phyloP scores from a whole-genome alignment of 2,888 invertebrate genomes.

The Cyclophora punctaria region DNA sequence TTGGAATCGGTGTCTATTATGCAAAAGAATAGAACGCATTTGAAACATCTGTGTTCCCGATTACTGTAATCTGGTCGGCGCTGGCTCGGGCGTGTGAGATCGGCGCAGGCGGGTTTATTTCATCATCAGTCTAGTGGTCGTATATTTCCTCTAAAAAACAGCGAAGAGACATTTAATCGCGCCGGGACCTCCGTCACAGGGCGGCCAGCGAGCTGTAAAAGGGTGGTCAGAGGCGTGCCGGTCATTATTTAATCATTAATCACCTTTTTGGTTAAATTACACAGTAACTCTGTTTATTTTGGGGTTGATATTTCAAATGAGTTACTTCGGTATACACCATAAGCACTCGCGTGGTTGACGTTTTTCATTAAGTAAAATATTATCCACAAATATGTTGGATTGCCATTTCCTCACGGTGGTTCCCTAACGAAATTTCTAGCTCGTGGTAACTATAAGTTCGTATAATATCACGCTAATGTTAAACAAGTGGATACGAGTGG shows the following conservation, averaged over 20 bases:
- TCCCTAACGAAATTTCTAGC: too few species aligned
- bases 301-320: background rate
- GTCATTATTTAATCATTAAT: slow-evolving; percentile 25
- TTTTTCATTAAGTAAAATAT: too few species aligned
- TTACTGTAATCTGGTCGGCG: background rate
- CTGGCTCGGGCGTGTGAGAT: background rate
- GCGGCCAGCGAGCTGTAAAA: slow-evolving; percentile 19
- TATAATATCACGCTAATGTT: slow-evolving; percentile 9
- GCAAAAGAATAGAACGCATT: background rate
- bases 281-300: slow-evolving; percentile 14
- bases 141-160: slow-evolving; percentile 10
- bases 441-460: too few species aligned
- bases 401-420: too few species aligned
- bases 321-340: too few species aligned
- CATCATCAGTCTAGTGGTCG: slow-evolving; percentile 1
- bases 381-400: too few species aligned
- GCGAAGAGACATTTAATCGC: slow-evolving; percentile 12
- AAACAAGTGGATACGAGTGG: slow-evolving; percentile 19
- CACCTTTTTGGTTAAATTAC: slow-evolving; percentile 22
- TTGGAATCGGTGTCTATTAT: background rate
- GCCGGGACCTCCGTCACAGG: slow-evolving; percentile 13
- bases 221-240: slow-evolving; percentile 20
- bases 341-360: too few species aligned
- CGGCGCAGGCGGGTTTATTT: background rate
- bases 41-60: background rate